phyloP scores from a whole-genome alignment of 2,888 invertebrate genomes.

The Catocala nupta region DNA sequence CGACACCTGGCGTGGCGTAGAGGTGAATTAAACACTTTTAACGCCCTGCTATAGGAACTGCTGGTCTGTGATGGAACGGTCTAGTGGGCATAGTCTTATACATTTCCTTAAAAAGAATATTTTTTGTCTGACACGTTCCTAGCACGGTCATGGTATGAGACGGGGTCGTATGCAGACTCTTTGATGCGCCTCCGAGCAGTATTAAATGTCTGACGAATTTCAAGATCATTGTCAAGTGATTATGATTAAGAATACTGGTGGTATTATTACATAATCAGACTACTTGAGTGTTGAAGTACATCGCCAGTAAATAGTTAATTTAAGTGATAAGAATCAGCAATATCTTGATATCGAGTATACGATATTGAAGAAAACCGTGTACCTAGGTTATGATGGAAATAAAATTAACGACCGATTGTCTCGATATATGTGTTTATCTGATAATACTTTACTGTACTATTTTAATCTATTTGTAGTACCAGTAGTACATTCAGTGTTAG shows the following conservation, averaged over 20 bases:
- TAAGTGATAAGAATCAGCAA: slow-evolving; percentile 44
- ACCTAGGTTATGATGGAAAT: slow-evolving; percentile 36
- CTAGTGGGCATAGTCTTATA: too few relatives aligned
- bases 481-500: slow-evolving; percentile 15
- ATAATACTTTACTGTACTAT: slow-evolving; percentile 29
- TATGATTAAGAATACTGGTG: background rate
- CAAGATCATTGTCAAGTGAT: background rate
- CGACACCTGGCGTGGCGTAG: too few relatives aligned
- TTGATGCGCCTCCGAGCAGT: background rate
- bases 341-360: slow-evolving; percentile 44
- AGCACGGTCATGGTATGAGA: too few relatives aligned
- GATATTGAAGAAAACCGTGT: slow-evolving; percentile 38
- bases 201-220: background rate
- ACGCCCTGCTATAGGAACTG: too few relatives aligned
- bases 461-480: slow-evolving; percentile 31
- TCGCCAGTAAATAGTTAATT: slow-evolving; percentile 34
- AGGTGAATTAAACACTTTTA: too few relatives aligned
- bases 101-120: too few relatives aligned
- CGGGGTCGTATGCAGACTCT: too few relatives aligned
- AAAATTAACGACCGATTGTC: slow-evolving; percentile 48
- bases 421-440: slow-evolving; percentile 37
- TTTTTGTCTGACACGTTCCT: too few relatives aligned
- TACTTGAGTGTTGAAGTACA: slow-evolving; percentile 18
- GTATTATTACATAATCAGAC: background rate
- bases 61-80: too few relatives aligned